Conservation (phyloP, 2,888 invertebrate species). For the Chalcosyrphus nemorum region DNA sequence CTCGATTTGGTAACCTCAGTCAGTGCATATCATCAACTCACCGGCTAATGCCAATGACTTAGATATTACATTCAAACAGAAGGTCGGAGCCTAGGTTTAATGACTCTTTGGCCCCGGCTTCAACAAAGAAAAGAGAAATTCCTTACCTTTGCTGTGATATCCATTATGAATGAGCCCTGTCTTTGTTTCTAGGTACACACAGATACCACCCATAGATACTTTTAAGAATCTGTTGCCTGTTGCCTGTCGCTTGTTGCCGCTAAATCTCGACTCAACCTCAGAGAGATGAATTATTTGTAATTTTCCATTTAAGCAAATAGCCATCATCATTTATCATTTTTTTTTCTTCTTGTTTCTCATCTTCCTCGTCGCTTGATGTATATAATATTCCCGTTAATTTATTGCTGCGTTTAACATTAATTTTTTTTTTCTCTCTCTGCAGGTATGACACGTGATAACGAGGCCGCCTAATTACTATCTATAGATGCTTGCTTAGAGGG, state of each 20-base stretch:
- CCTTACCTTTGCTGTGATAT: neutral
- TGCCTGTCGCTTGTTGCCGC: no score
- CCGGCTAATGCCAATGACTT: slow-evolving; percentile 1
- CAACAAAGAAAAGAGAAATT: slow-evolving; percentile 39
- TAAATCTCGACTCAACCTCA: slow-evolving; percentile 13
- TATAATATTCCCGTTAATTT: slow-evolving; percentile 54
- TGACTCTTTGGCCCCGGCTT: slow-evolving; percentile 5
- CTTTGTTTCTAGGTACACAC: neutral
- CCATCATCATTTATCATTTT: slow-evolving; percentile 67
- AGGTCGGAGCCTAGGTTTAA: slow-evolving; percentile 20
- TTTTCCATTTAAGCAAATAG: slow-evolving; percentile 54
- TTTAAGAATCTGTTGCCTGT: slow-evolving; percentile 15
- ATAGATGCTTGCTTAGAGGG: neutral
- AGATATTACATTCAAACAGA: neutral
- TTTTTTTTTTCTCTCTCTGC: slow-evolving; percentile 17
- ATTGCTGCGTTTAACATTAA: slow-evolving; percentile 40
- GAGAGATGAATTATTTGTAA: slow-evolving; percentile 54
- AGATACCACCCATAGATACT: neutral
- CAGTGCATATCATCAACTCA: slow-evolving; percentile 20
- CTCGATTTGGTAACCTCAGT: slow-evolving; percentile 2
- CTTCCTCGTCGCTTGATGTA: slow-evolving; percentile 27
- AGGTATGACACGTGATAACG: slow-evolving; percentile 60
- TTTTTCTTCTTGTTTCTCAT: no score
- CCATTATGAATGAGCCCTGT: neutral
- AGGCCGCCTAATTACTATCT: slow-evolving; percentile 55